Conservation (phyloP, 2,888 invertebrate genomes). For the Anoplius nigerrimus region DNA sequence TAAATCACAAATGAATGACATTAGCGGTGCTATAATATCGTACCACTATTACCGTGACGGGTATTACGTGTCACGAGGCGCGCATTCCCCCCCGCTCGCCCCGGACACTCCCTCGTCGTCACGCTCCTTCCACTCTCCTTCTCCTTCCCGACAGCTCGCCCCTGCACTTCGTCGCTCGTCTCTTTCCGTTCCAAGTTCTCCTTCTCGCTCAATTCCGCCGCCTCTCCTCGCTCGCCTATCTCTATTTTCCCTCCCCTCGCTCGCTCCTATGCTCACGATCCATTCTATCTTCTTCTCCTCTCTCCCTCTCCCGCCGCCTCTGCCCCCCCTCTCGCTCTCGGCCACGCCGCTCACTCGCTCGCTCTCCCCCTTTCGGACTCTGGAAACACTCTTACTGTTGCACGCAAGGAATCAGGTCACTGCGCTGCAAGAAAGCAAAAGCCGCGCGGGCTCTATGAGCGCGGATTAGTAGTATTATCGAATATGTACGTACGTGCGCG, state of each 20-base stretch:
- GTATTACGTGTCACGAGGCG: slow-evolving; percentile 72
- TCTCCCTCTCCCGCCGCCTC: slow-evolving; percentile 41
- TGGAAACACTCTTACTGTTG: slow-evolving; percentile 72
- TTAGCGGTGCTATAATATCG: slow-evolving; percentile 74
- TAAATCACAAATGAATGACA: slow-evolving; percentile 74
- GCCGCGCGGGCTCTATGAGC: slow-evolving; percentile 60
- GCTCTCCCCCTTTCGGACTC: slow-evolving; percentile 55
- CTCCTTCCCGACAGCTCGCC: slow-evolving; percentile 42
- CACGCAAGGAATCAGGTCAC: slow-evolving; percentile 74
- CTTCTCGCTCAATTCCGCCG: slow-evolving; percentile 2
- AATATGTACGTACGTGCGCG: slow-evolving; percentile 46
- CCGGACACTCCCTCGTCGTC: slow-evolving; percentile 32
- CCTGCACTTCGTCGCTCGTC: slow-evolving; percentile 39
- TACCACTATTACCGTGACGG: slow-evolving; percentile 72
- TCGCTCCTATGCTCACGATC: slow-evolving; percentile 30
- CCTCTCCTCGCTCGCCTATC: neutral
- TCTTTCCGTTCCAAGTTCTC: slow-evolving; percentile 26
- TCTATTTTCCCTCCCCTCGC: slow-evolving; percentile 38
- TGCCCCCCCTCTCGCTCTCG: slow-evolving; percentile 30
- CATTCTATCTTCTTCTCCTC: slow-evolving; percentile 33
- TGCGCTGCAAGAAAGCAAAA: slow-evolving; percentile 73
- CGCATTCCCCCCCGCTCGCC: slow-evolving; percentile 29
- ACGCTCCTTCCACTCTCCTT: slow-evolving; percentile 35
- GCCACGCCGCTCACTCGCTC: slow-evolving; percentile 50
- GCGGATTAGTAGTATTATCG: slow-evolving; percentile 72